Evolutionary conservation across 2,113 vertebrate genomes (phyloP).

Genomic region (Natator depressus): DNA sequence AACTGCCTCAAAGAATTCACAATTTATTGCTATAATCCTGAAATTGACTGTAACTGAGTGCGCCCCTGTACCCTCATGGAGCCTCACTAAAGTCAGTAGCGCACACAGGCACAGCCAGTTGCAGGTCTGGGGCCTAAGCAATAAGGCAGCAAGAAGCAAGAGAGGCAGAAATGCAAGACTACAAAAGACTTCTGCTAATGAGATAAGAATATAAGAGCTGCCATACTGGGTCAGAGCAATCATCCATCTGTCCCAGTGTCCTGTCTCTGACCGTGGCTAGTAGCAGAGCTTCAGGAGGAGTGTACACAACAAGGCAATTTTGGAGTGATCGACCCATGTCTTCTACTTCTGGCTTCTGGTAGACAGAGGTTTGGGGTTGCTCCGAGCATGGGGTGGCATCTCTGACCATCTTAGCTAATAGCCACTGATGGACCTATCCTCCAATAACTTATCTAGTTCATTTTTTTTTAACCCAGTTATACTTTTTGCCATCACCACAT

Average conservation of each 20-base stretch:
- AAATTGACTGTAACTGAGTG: not conserved
- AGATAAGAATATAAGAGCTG: not conserved
- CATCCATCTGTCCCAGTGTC: not conserved
- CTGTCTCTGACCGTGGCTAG: not conserved
- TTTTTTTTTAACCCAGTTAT: not conserved
- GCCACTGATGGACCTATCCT: not conserved
- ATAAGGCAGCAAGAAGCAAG: not conserved
- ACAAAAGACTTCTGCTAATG: not conserved
- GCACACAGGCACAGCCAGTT: not conserved
- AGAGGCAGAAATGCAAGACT: not conserved
- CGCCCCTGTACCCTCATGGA: not conserved
- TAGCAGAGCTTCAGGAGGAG: not conserved
- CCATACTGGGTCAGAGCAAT: not conserved
- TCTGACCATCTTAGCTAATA: not conserved
- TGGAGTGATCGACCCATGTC: not conserved
- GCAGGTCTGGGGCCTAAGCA: not conserved
- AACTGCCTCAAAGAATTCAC: not conserved
- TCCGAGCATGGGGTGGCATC: not conserved
- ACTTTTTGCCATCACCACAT: not conserved
- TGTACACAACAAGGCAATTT: not conserved
- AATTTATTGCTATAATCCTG: not conserved
- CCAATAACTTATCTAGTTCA: not conserved
- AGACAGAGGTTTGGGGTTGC: not conserved
- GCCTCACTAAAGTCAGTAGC: not conserved
- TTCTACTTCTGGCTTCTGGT: not conserved